A percentile compares a stretch with the other conserved stretches of the same genome.
Conservation (phyloP, 2,113 vertebrate genomes). For the Calyptomena viridis region DNA sequence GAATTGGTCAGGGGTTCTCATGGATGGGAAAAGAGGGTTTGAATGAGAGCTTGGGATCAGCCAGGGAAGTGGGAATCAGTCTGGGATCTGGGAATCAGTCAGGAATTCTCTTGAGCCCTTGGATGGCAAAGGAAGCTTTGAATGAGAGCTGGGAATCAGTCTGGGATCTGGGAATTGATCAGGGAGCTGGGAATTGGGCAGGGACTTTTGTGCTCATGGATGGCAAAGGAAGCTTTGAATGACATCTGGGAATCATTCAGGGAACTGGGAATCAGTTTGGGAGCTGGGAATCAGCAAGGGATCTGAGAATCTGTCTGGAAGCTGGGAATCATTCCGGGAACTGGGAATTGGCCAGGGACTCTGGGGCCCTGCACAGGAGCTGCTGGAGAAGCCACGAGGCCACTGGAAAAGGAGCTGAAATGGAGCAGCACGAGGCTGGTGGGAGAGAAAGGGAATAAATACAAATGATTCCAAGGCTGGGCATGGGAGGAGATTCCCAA, state of each 20-base stretch:
- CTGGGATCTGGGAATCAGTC: too few species aligned
- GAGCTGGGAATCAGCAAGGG: neutral
- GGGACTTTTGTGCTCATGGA: too few species aligned
- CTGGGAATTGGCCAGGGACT: neutral
- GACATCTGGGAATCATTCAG: neutral
- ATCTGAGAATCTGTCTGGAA: neutral
- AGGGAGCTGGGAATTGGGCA: too few species aligned
- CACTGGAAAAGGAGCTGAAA: neutral
- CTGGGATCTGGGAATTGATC: neutral
- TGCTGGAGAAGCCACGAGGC: neutral
- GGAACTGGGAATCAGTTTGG: neutral
- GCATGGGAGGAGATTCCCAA: neutral
- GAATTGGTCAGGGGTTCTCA: neutral
- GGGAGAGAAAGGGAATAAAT: neutral
- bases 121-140: neutral
- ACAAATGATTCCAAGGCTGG: neutral
- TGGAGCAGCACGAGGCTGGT: neutral
- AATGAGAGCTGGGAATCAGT: neutral
- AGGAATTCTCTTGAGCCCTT: too few species aligned
- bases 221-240: neutral
- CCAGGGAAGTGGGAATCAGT: too few species aligned
- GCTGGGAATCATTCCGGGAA: neutral
- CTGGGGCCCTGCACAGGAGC: too few species aligned
- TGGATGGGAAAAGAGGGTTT: too few species aligned
- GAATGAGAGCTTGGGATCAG: too few species aligned